Evolutionary conservation across 1,140 invertebrate species (phyloP).

Genomic region (Potamilus streckersoni): DNA sequence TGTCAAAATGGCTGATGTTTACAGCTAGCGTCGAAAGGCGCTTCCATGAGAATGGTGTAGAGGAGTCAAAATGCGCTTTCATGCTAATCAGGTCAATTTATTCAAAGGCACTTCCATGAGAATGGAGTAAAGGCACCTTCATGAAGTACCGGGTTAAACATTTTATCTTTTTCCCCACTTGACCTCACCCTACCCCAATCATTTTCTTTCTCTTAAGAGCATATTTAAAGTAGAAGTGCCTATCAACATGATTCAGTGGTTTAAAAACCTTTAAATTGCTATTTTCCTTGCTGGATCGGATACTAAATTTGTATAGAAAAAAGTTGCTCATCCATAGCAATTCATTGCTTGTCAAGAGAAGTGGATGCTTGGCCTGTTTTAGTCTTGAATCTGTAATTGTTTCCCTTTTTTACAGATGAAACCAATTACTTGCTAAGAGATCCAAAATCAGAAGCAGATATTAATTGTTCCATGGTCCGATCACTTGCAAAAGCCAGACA

Average conservation of each 20-base stretch:
- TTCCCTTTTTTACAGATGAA: conserved; percentile 57
- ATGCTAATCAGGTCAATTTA: too few relatives aligned
- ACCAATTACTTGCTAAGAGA: conserved; percentile 73
- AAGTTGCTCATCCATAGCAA: neutral
- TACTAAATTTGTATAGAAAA: neutral
- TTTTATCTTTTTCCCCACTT: too few relatives aligned
- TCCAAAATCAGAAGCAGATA: conserved; percentile 81
- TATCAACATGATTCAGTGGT: neutral
- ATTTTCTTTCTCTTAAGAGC: too few relatives aligned
- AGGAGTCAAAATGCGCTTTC: too few relatives aligned
- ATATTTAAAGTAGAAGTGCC: too few relatives aligned
- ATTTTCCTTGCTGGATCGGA: neutral
- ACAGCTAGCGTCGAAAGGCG: too few relatives aligned
- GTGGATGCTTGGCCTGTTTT: neutral
- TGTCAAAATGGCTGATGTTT: too few relatives aligned
- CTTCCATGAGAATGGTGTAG: too few relatives aligned
- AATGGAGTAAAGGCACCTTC: too few relatives aligned
- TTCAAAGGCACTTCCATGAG: too few relatives aligned
- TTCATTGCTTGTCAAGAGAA: neutral
- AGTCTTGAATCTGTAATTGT: neutral
- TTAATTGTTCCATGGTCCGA: conserved; percentile 82
- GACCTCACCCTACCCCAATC: too few relatives aligned
- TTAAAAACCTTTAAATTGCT: neutral
- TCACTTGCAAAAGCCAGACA: conserved; percentile 75
- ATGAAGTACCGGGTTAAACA: too few relatives aligned